Conservation (phyloP, 2,113 vertebrate genomes). For the Rana temporaria region DNA sequence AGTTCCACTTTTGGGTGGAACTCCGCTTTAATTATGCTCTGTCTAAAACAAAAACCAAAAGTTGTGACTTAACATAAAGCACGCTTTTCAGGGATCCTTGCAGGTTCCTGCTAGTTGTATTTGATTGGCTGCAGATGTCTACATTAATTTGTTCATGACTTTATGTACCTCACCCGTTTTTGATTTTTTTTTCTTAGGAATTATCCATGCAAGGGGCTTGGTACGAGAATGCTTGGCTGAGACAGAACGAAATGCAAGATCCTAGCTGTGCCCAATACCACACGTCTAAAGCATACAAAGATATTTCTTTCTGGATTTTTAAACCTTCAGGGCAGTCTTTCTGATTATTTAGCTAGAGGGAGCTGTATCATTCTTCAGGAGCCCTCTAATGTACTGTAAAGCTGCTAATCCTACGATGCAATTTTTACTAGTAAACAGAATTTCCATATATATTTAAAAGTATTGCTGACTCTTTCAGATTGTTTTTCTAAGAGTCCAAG, state of each 20-base stretch:
- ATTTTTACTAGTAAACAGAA: conserved; percentile 63
- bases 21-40: no score
- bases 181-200: conserved; percentile 74
- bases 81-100: no score
- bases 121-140: no score
- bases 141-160: no score
- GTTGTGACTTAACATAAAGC: no score
- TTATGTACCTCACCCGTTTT: no score
- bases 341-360: conserved; percentile 37
- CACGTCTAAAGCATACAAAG: conserved; percentile 62
- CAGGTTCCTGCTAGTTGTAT: no score
- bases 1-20: no score
- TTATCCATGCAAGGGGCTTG: conserved; percentile 94
- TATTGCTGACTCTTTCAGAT: conserved; percentile 62
- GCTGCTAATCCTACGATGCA: conserved; percentile 58
- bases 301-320: conserved; percentile 62
- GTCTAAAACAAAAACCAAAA: no score
- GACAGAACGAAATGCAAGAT: conserved; percentile 94
- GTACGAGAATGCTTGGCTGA: conserved; percentile 97
- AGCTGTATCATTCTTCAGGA: conserved; percentile 15
- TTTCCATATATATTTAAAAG: conserved; percentile 58
- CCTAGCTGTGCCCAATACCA: conserved; percentile 73
- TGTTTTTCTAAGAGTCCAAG: conserved; percentile 47
- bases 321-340: conserved; percentile 44
- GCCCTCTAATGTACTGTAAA: conserved; percentile 60